Conservation (phyloP, 2,888 invertebrate species). For the Magallana nippona region DNA sequence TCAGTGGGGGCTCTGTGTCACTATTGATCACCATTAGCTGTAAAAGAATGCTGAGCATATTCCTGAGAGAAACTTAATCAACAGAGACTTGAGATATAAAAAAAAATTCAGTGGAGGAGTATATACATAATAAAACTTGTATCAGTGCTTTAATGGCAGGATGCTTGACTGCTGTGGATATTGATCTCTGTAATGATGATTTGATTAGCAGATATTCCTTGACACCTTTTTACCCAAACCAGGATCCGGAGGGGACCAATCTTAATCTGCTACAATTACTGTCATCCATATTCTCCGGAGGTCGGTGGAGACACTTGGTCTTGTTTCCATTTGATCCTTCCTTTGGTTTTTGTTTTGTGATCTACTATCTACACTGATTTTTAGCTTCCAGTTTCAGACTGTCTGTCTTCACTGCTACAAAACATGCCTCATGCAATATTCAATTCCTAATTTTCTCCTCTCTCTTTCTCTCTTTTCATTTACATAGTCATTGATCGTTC, state of each 20-base stretch:
- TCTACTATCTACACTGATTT: background rate
- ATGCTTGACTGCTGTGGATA: background rate
- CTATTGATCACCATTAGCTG: too few relatives aligned
- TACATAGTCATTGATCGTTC: background rate
- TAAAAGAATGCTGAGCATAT: too few relatives aligned
- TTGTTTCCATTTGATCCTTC: too few relatives aligned
- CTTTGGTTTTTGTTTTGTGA: background rate
- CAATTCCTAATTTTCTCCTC: background rate
- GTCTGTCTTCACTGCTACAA: background rate
- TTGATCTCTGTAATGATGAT: background rate
- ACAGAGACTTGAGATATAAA: too few relatives aligned
- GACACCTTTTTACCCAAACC: background rate
- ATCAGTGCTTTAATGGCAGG: background rate
- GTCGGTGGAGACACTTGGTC: too few relatives aligned
- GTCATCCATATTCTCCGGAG: background rate
- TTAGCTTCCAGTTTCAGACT: background rate
- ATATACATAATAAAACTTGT: too few relatives aligned
- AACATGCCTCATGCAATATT: slow-evolving; percentile 27
- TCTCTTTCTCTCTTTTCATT: background rate
- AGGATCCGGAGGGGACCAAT: background rate
- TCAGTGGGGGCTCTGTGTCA: too few relatives aligned
- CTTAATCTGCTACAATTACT: background rate
- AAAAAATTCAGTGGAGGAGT: too few relatives aligned
- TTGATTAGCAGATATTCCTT: background rate
- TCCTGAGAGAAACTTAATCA: too few relatives aligned